These are phyloP conservation scores for Myotis lucifugus DNA, from an alignment of 2,113 vertebrate species.

Conservation along the genomic window DNA sequence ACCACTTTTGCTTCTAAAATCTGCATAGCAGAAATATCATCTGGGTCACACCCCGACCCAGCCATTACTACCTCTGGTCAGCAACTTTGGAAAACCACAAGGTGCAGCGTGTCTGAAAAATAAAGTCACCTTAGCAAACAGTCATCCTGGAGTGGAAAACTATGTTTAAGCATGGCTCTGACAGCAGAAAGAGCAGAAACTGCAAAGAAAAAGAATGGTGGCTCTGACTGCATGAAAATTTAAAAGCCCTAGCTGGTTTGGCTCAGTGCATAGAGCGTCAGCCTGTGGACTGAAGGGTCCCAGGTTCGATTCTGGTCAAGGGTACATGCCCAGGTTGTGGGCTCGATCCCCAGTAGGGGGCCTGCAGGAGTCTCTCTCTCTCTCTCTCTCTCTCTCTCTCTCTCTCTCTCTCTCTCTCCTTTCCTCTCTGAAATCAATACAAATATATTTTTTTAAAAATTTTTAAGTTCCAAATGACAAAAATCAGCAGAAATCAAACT, in stretches of 20 bases:
- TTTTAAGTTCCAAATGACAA: neutral
- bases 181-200: neutral
- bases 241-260: neutral
- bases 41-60: neutral
- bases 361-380: too few species aligned
- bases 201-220: neutral
- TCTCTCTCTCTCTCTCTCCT: too few species aligned
- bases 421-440: too few species aligned
- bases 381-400: too few species aligned
- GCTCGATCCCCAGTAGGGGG: too few species aligned
- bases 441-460: too few species aligned
- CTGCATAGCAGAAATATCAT: neutral
- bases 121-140: neutral
- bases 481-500: neutral
- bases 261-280: too few species aligned
- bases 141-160: neutral
- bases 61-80: neutral
- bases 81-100: neutral
- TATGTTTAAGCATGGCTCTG: neutral
- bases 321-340: too few species aligned
- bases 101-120: neutral
- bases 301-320: too few species aligned
- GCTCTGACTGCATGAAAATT: neutral
- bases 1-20: conserved; percentile 19
- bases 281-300: too few species aligned